phyloP scores from a whole-genome alignment of 2,888 invertebrate genomes.

The Polylopha cassiicola region DNA sequence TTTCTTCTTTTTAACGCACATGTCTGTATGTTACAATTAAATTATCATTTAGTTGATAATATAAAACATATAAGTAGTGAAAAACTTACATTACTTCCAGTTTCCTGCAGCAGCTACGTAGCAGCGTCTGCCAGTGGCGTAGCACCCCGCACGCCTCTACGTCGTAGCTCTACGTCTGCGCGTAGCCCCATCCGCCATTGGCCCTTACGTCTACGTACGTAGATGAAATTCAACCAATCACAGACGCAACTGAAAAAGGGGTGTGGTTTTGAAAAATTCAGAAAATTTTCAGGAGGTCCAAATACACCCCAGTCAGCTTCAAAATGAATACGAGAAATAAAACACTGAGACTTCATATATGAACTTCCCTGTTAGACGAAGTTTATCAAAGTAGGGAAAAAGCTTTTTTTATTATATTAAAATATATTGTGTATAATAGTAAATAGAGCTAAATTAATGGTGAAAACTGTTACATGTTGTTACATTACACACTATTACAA shows the following conservation, averaged over 20 bases:
- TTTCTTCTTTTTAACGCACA: too few species aligned
- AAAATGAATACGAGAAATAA: constrained; percentile 36
- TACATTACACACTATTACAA: too few species aligned
- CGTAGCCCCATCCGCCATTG: constrained; percentile 60
- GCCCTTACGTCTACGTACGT: constrained; percentile 52
- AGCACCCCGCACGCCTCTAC: constrained; percentile 62
- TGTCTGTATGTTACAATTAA: too few species aligned
- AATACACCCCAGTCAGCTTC: constrained; percentile 50
- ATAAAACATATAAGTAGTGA: constrained; percentile 21
- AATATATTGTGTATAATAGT: too few species aligned
- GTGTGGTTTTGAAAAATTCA: constrained; percentile 68
- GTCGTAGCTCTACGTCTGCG: constrained; percentile 65
- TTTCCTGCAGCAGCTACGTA: constrained; percentile 63
- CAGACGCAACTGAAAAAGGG: constrained; percentile 54
- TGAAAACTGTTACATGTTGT: too few species aligned
- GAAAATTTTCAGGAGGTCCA: constrained; percentile 68
- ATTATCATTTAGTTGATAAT: constrained; percentile 12
- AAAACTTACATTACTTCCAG: constrained; percentile 67
- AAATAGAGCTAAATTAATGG: too few species aligned
- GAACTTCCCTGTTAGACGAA: too few species aligned
- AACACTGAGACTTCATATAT: constrained; percentile 25
- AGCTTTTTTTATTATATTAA: too few species aligned
- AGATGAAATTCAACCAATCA: constrained; percentile 57
- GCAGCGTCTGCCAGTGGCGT: constrained; percentile 68
- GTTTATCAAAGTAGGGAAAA: too few species aligned